phyloP scores from a whole-genome alignment of 2,113 vertebrate species.

The Mesocricetus auratus region DNA sequence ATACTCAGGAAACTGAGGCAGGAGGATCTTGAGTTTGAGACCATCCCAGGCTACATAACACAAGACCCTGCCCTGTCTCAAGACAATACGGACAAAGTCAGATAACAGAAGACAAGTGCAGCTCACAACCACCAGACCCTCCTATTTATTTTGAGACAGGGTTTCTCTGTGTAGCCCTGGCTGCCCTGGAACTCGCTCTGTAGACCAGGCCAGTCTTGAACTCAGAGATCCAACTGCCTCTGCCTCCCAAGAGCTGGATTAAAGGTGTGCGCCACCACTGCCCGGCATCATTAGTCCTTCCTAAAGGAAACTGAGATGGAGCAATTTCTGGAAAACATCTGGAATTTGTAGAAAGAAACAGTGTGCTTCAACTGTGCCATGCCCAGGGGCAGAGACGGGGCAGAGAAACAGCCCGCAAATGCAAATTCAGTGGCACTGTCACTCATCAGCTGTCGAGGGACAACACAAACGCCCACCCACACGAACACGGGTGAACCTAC shows the following conservation, averaged over 20 bases:
- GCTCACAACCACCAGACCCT: rapidly evolving
- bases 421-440: rapidly evolving
- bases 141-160: too few species aligned
- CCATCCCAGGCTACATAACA: neutral
- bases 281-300: neutral
- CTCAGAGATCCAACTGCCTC: neutral
- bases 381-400: neutral
- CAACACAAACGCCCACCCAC: rapidly evolving
- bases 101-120: neutral
- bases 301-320: too few species aligned
- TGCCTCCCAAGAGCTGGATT: neutral
- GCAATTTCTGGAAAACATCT: neutral
- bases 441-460: neutral
- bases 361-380: neutral
- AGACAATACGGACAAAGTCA: neutral
- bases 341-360: neutral
- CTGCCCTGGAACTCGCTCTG: neutral
- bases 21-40: neutral
- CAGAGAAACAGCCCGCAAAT: rapidly evolving
- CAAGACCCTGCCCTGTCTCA: neutral
- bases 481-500: rapidly evolving
- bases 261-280: neutral
- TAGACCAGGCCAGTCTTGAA: neutral
- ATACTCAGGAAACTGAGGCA: neutral
- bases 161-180: neutral